Evolutionary conservation across 2,888 invertebrate genomes (phyloP), one percentile per base, ranked within the genome.

Genomic region (Aleiodes testaceus): DNA sequence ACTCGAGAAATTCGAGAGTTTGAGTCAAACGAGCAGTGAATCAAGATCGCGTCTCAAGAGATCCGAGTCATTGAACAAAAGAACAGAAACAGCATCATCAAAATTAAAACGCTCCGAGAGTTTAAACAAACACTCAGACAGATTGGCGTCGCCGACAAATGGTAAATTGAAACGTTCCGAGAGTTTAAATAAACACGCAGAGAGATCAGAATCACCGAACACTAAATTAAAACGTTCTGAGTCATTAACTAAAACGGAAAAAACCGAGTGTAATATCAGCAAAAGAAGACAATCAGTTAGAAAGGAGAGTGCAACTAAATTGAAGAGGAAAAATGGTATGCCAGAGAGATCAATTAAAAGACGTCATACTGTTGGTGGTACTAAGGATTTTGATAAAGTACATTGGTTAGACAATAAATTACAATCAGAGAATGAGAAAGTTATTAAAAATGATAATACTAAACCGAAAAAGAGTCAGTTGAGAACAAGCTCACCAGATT

Each of bases 331-430:
- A 88, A 93, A 93, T 86, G 93, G 93, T 73, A 92, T 92, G 92
- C 93, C 92, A n/a, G 93, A 93, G 87, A 89, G 93, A 77, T 94
- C 94, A 75, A 95, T 96, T 82, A 96, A 96, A 88, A 91, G 97
- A 52, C 90, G 97, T 30, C 97, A 97, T 88, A 97, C 97, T 0
- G 96, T 97, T 7, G 97, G 97, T 74, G 97, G 97, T 68, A 95
- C 95, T n/a, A 95, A 95, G 88, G 97, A 97, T 88, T 94, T 92
- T 18, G 92, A 92, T 78, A 91, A 92, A 75, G 88, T 92, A 18
- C 89, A 90, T 53, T 90, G 90, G 90, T 80, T 89, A 69, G 90
- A 91, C 74, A 90, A 90, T 76, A 88, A 90, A 73, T 79, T 88
- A 63, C 89, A 90, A 75, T 86, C 88, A n/a, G 89, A 89, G 74